Evolutionary conservation across 2,113 vertebrate genomes (phyloP).

Genomic region (Ciconia boyciana): DNA sequence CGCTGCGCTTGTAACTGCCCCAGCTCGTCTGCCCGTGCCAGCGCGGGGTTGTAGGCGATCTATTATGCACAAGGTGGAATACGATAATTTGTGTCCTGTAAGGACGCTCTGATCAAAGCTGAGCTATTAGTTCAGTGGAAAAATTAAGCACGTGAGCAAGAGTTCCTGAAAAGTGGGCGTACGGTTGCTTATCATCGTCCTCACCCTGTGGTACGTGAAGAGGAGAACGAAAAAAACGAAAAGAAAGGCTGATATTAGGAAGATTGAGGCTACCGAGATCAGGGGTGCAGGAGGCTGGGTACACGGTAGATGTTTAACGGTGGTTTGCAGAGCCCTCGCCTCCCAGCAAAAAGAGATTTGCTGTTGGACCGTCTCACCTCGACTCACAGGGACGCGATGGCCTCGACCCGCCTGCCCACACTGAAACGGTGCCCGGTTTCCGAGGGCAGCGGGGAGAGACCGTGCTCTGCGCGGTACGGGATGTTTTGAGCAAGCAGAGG

Average conservation of each 20-base stretch:
- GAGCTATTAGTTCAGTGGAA: not conserved
- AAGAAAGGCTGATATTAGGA: not conserved
- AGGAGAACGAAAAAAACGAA: not conserved
- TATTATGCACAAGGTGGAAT: not conserved
- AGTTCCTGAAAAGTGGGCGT: not conserved
- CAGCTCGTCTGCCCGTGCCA: not conserved
- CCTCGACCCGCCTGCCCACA: not conserved
- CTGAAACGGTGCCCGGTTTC: not conserved
- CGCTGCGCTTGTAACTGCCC: too few species aligned
- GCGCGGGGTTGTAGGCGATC: not conserved
- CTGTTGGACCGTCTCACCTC: not conserved
- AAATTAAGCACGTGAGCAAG: not conserved
- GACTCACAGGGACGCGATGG: not conserved
- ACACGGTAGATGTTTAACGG: not conserved
- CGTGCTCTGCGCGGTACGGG: rapidly evolving
- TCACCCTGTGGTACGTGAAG: not conserved
- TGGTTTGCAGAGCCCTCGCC: not conserved
- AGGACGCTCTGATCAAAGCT: not conserved
- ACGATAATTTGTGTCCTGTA: too few species aligned
- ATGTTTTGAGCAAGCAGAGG: not conserved
- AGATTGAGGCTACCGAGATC: not conserved
- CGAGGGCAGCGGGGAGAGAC: not conserved
- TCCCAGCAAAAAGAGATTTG: not conserved
- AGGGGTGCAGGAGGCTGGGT: not conserved
- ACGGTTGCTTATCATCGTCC: too few species aligned